Conservation (phyloP, 2,888 invertebrate genomes). For the Malthinus seriepunctatus region DNA sequence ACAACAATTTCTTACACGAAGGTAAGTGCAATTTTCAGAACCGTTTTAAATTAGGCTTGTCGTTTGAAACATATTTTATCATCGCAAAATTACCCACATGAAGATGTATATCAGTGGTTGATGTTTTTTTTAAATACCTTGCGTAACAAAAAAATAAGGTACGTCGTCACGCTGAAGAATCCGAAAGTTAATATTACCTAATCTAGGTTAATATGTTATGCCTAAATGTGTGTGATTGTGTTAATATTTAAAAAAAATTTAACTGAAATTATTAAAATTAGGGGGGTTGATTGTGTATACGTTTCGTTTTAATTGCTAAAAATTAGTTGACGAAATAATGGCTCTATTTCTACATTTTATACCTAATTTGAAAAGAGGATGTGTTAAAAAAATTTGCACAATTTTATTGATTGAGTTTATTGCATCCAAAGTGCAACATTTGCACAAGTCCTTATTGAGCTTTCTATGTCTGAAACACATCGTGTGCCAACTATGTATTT, state of each 20-base stretch:
- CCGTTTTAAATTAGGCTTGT: too few species aligned
- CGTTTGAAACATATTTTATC: too few species aligned
- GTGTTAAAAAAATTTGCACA: too few species aligned
- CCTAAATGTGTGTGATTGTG: constrained; percentile 30
- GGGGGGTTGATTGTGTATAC: neutral
- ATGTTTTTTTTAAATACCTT: constrained; percentile 28
- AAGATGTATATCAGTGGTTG: constrained; percentile 27
- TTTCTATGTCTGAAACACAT: too few species aligned
- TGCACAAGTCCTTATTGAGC: too few species aligned
- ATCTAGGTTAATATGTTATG: constrained; percentile 37
- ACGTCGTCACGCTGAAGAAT: constrained; percentile 40
- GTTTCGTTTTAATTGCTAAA: too few species aligned
- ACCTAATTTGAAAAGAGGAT: too few species aligned
- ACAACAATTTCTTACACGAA: constrained; percentile 58
- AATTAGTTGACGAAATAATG: too few species aligned
- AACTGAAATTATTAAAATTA: constrained; percentile 21
- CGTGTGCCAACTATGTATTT: too few species aligned
- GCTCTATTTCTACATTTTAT: too few species aligned
- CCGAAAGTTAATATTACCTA: constrained; percentile 38
- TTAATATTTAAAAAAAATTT: constrained; percentile 23
- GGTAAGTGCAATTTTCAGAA: constrained; percentile 55
- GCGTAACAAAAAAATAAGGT: constrained; percentile 37
- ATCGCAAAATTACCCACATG: constrained; percentile 17
- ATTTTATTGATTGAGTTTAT: too few species aligned
- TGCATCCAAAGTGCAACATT: too few species aligned